phyloP scores from a whole-genome alignment of 1,140 invertebrate species.

The Drosophila subpulchrella region DNA sequence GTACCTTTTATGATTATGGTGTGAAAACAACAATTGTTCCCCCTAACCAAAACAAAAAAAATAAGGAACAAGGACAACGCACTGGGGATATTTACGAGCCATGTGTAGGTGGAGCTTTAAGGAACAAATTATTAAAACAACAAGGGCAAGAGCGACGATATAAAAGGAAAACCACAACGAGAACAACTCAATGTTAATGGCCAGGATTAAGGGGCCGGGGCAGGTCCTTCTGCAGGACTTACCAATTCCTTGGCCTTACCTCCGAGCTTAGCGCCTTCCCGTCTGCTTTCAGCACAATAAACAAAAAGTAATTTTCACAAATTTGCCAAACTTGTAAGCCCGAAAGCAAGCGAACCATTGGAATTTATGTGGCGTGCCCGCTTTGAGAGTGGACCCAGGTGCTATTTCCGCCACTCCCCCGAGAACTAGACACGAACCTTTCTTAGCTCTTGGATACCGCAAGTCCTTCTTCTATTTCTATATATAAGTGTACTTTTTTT shows the following conservation, averaged over 20 bases:
- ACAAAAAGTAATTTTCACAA: conserved; percentile 84
- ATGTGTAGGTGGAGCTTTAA: conserved; percentile 59
- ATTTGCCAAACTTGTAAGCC: conserved; percentile 83
- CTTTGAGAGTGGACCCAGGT: conserved; percentile 81
- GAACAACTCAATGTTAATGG: conserved; percentile 80
- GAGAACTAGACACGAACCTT: conserved; percentile 45
- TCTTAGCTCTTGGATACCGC: conserved; percentile 69
- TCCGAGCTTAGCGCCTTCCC: conserved; percentile 57
- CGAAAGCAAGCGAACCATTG: conserved; percentile 64
- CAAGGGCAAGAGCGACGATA: conserved; percentile 10
- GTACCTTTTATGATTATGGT: conserved; percentile 82
- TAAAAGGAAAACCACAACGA: conserved; percentile 36
- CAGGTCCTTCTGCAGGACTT: conserved; percentile 36
- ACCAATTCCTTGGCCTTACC: conserved; percentile 69
- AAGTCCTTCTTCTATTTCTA: conserved; percentile 41
- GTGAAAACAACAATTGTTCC: conserved; percentile 81
- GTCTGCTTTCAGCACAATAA: conserved; percentile 80
- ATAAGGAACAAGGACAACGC: conserved; percentile 46
- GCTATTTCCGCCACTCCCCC: conserved; percentile 19
- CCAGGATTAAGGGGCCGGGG: conserved; percentile 14
- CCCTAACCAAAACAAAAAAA: not conserved
- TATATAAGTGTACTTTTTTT: not conserved
- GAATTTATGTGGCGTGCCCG: conserved; percentile 78
- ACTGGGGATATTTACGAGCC: conserved; percentile 68
- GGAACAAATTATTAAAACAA: conserved; percentile 81